phyloP scores from a whole-genome alignment of 2,113 vertebrate genomes.

The Pseudonaja textilis region DNA sequence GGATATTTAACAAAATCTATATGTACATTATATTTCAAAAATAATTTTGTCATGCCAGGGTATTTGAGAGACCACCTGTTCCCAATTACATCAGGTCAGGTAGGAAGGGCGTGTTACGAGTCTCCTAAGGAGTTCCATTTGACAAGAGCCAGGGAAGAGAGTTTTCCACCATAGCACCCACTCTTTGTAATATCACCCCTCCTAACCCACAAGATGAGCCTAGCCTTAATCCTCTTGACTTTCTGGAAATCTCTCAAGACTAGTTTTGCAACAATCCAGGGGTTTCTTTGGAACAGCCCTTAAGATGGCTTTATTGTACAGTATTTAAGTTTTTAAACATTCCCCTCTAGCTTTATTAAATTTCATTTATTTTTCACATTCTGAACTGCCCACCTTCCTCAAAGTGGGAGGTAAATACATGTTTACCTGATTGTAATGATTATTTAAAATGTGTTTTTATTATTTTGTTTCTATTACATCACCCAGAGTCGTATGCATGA shows the following conservation, averaged over 20 bases:
- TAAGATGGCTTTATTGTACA: not conserved
- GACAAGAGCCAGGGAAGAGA: not conserved
- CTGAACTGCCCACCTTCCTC: not conserved
- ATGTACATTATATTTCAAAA: not conserved
- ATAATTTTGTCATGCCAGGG: not conserved
- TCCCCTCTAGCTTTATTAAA: not conserved
- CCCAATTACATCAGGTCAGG: not conserved
- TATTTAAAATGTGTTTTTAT: not conserved
- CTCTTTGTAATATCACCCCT: not conserved
- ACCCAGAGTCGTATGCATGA: not conserved
- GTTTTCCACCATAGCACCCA: not conserved
- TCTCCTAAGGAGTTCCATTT: not conserved
- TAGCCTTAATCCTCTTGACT: not conserved
- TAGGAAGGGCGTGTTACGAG: not conserved
- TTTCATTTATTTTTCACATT: not conserved
- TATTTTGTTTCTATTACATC: not conserved
- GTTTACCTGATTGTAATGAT: not conserved
- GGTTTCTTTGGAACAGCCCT: not conserved
- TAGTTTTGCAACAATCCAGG: not conserved
- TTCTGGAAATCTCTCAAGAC: not conserved
- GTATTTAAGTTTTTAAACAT: not conserved
- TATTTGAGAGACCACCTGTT: not conserved
- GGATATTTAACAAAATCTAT: not conserved
- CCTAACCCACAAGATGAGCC: not conserved
- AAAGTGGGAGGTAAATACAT: not conserved